Percentiles rank a stretch among this genome's conserved stretches.
phyloP scores from a whole-genome alignment of 1,140 invertebrate genomes.

The Drosophila rhopaloa region DNA sequence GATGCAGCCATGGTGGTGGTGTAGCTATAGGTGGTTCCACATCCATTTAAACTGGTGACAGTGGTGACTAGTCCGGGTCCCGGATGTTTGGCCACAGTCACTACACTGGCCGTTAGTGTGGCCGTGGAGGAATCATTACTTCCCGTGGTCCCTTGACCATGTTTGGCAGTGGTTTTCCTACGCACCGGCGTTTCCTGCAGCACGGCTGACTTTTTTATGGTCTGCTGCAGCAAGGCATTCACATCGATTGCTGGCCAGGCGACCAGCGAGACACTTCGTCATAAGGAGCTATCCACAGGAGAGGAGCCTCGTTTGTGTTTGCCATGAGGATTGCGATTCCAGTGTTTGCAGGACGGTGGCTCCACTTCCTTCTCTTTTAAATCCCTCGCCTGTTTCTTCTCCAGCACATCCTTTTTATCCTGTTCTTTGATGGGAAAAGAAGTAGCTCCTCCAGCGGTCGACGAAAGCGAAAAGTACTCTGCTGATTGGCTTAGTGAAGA shows the following conservation, averaged over 20 bases:
- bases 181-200: conserved; percentile 66
- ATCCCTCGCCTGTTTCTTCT: conserved; percentile 3
- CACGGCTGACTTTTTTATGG: conserved; percentile 75
- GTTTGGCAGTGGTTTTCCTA: conserved; percentile 20
- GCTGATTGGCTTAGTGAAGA: conserved; percentile 80
- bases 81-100: conserved; percentile 71
- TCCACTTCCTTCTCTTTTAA: conserved; percentile 14
- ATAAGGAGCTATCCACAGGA: conserved; percentile 75
- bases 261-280: conserved; percentile 85
- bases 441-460: conserved; percentile 26
- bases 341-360: conserved; percentile 47
- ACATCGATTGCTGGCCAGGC: conserved; percentile 84
- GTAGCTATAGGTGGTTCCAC: conserved; percentile 40
- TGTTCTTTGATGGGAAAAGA: conserved; percentile 20
- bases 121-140: conserved; percentile 81
- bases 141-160: conserved; percentile 21
- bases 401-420: conserved; percentile 13
- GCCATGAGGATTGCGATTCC: conserved; percentile 60
- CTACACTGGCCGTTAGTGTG: conserved; percentile 71
- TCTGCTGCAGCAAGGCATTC: conserved; percentile 81
- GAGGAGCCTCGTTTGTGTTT: conserved; percentile 62
- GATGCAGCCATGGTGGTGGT: conserved; percentile 38
- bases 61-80: conserved; percentile 49
- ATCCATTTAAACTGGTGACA: conserved; percentile 61
- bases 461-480: conserved; percentile 77